These are phyloP conservation scores for Clepsis dumicolana DNA, from an alignment of 2,888 invertebrate genomes.

Conservation along the genomic window DNA sequence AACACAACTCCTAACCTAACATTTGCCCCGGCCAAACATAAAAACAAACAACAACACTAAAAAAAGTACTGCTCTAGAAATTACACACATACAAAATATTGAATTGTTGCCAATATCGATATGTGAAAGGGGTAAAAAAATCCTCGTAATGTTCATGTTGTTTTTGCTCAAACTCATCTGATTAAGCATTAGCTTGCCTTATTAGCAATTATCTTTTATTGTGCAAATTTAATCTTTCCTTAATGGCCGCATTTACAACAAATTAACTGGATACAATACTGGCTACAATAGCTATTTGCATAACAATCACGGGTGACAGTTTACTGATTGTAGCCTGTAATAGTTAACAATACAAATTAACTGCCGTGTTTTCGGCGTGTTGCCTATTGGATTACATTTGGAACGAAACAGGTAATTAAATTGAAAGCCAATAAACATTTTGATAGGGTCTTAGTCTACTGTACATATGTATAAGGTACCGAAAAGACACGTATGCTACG, in stretches of 20 bases:
- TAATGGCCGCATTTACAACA: slow-evolving; percentile 65
- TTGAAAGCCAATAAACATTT: slow-evolving; percentile 18
- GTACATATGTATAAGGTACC: no score
- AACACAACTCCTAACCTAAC: neutral
- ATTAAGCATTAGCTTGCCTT: slow-evolving; percentile 11
- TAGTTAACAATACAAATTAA: slow-evolving; percentile 58
- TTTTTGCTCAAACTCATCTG: neutral
- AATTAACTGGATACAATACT: slow-evolving; percentile 65
- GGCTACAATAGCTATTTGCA: slow-evolving; percentile 68
- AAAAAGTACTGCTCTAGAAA: neutral
- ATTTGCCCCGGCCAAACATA: neutral
- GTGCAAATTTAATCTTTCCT: slow-evolving; percentile 61
- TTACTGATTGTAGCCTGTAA: slow-evolving; percentile 60
- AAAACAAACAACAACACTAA: slow-evolving; percentile 14
- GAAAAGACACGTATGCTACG: no score
- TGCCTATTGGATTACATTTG: slow-evolving; percentile 28
- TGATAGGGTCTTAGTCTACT: no score
- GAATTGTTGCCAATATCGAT: neutral
- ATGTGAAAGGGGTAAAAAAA: slow-evolving; percentile 5
- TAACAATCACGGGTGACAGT: slow-evolving; percentile 63
- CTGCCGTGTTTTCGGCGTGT: slow-evolving; percentile 50
- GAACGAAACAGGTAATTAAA: slow-evolving; percentile 22
- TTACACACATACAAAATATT: slow-evolving; percentile 2
- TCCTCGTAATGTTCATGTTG: neutral
- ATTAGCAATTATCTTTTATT: slow-evolving; percentile 41